Percentiles rank a stretch among this genome's conserved stretches.
Evolutionary conservation across 1,140 invertebrate genomes (phyloP).

Genomic region (Apis mellifera): DNA sequence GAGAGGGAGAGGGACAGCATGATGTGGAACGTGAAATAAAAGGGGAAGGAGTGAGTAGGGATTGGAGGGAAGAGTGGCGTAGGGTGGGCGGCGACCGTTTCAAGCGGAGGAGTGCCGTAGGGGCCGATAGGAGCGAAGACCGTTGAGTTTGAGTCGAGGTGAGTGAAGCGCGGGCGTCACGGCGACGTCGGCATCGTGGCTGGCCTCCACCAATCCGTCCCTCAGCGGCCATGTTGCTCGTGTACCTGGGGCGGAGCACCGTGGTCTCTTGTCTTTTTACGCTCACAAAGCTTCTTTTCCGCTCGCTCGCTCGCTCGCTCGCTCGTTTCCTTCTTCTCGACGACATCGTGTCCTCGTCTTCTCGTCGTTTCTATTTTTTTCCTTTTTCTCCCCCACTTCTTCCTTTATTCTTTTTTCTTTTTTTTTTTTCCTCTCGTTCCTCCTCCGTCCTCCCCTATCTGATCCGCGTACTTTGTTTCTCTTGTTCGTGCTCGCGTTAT

Average conservation of each 20-base stretch:
- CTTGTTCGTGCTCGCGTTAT: conserved; percentile 24
- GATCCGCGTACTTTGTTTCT: conserved; percentile 1
- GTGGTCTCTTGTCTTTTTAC: conserved; percentile 36
- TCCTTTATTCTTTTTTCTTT: neutral
- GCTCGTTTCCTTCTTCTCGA: conserved; percentile 28
- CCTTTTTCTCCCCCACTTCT: neutral
- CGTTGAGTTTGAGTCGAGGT: conserved; percentile 64
- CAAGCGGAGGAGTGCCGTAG: conserved; percentile 67
- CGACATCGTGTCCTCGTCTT: conserved; percentile 17
- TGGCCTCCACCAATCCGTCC: conserved; percentile 80
- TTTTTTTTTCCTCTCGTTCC: conserved; percentile 1
- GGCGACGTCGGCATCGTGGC: conserved; percentile 76
- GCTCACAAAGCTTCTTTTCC: conserved; percentile 38
- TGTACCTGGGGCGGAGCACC: conserved; percentile 79
- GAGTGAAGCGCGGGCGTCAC: conserved; percentile 80
- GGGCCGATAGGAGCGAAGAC: conserved; percentile 60
- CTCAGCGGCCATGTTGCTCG: conserved; percentile 80
- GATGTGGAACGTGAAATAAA: conserved; percentile 8
- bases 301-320: neutral
- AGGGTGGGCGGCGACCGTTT: conserved; percentile 70
- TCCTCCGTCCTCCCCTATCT: conserved; percentile 24
- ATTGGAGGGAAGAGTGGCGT: conserved; percentile 44
- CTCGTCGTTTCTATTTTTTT: conserved; percentile 20
- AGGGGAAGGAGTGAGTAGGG: conserved; percentile 8
- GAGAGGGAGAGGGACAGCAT: neutral